phyloP scores from a whole-genome alignment of 2,888 invertebrate genomes.

The Helleia helle region DNA sequence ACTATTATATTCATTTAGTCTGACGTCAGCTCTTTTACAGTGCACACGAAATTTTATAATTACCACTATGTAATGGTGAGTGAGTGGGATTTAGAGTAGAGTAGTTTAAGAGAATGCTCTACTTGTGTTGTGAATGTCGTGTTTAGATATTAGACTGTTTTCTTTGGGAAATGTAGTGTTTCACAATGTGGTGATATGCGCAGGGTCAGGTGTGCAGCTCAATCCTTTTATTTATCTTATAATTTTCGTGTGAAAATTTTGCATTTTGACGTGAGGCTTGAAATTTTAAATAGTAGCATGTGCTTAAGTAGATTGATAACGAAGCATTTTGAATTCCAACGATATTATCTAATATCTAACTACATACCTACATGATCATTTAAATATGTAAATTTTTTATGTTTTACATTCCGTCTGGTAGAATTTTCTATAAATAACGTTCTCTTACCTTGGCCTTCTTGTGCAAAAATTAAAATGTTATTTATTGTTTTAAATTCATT shows the following conservation, averaged over 20 bases:
- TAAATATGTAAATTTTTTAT: no score
- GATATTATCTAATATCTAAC: no score
- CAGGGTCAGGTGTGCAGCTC: slow-evolving; percentile 5
- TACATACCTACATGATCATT: no score
- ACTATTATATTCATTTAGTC: slow-evolving; percentile 38
- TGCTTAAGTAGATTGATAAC: not conserved
- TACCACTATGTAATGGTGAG: slow-evolving; percentile 65
- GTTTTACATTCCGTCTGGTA: no score
- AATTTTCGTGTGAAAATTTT: not conserved
- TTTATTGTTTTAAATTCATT: no score
- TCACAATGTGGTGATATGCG: slow-evolving; percentile 3
- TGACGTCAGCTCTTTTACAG: slow-evolving; percentile 45
- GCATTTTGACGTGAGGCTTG: not conserved
- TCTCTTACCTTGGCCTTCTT: no score
- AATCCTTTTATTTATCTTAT: not conserved
- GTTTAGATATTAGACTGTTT: slow-evolving; percentile 21
- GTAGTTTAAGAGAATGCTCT: slow-evolving; percentile 13
- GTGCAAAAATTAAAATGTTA: no score
- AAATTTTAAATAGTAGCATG: not conserved
- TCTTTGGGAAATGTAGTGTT: slow-evolving; percentile 11
- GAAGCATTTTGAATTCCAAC: no score
- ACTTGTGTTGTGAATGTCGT: slow-evolving; percentile 36
- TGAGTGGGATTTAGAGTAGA: slow-evolving; percentile 38
- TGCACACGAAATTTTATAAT: slow-evolving; percentile 35
- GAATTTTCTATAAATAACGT: no score